Evolutionary conservation across 2,888 invertebrate genomes (phyloP).

Genomic region (Argynnis bischoffii): DNA sequence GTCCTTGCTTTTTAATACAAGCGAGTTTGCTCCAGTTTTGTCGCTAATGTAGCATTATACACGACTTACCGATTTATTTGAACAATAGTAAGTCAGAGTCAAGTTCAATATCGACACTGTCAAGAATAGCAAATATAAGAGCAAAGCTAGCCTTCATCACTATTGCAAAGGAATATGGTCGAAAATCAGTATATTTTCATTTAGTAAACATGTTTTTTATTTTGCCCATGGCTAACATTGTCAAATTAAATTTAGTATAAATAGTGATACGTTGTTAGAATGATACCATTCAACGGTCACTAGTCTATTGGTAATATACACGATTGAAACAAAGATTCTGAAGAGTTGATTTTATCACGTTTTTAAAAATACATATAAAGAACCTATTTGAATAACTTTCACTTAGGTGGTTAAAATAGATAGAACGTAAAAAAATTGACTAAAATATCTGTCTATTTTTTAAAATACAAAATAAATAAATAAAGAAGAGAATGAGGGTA

Average conservation of each 20-base stretch:
- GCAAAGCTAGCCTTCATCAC: not conserved
- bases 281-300: constrained; percentile 57
- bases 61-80: constrained; percentile 39
- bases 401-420: too few relatives aligned
- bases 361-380: not conserved
- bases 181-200: constrained; percentile 16
- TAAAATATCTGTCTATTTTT: too few relatives aligned
- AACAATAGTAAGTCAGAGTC: constrained; percentile 40
- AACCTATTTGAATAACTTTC: too few relatives aligned
- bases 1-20: too few relatives aligned
- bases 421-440: too few relatives aligned
- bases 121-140: constrained; percentile 33
- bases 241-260: constrained; percentile 57
- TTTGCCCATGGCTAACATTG: constrained; percentile 48
- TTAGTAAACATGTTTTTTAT: constrained; percentile 25
- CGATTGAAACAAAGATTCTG: not conserved
- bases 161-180: constrained; percentile 28
- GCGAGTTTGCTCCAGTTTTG: too few relatives aligned
- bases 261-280: constrained; percentile 52
- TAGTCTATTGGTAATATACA: constrained; percentile 27
- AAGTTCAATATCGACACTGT: constrained; percentile 39
- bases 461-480: not conserved
- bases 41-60: constrained; percentile 32
- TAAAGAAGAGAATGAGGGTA: constrained; percentile 10
- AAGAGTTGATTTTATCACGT: not conserved